Conservation (phyloP, 2,888 invertebrate species). For the Saturnia japonica region DNA sequence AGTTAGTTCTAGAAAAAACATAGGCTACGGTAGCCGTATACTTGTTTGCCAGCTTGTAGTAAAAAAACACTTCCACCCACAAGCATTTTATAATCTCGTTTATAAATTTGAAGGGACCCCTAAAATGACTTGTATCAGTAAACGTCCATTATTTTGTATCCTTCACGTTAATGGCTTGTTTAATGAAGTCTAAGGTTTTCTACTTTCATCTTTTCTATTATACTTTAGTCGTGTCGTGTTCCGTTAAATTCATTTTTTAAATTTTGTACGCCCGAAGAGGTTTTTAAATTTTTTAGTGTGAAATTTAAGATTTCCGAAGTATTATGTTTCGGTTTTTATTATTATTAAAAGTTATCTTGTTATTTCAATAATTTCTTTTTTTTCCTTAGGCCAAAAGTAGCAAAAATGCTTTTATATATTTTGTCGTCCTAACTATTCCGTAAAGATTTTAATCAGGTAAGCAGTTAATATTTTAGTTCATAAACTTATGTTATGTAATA, state of each 20-base stretch:
- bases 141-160: conserved; percentile 41
- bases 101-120: neutral
- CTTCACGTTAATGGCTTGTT: conserved; percentile 49
- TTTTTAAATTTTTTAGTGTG: conserved; percentile 27
- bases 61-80: neutral
- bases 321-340: neutral
- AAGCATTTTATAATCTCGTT: neutral
- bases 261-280: conserved; percentile 34
- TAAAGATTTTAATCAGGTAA: neutral
- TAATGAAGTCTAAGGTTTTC: conserved; percentile 53
- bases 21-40: no score
- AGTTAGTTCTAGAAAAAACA: no score
- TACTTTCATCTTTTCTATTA: conserved; percentile 46
- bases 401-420: neutral
- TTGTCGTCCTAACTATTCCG: neutral
- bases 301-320: conserved; percentile 20
- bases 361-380: neutral
- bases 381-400: neutral
- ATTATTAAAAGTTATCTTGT: neutral
- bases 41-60: no score
- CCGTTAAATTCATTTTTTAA: conserved; percentile 42
- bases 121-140: conserved; percentile 48
- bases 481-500: no score
- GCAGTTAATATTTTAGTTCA: no score
- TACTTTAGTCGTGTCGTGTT: conserved; percentile 38